Base-by-base conservation (phyloP, 2,113 vertebrate species). In the Varanus komodoensis region DNA sequence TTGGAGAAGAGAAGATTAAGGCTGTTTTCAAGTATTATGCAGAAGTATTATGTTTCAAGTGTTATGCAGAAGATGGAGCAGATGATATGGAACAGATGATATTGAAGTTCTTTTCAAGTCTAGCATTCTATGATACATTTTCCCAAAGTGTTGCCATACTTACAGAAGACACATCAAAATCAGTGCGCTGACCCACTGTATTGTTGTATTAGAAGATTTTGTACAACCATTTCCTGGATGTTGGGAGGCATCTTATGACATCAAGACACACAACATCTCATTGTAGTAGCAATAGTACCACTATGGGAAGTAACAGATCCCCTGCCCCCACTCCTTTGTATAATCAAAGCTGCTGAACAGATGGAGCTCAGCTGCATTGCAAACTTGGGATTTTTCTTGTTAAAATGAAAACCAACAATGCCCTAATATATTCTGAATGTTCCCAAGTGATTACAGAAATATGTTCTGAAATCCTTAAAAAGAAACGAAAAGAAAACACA, bases 291-390 rank as follows among this genome's bases (percentile, higher is more conserved):
- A 1, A 12, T 48, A 6, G 1, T 0, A 8, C 4, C 9, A 38
- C 15, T 69, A 32, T 21, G 48, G 38, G n/a, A 17, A 38, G 81
- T 64, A 50, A 68, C 0, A 1, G 50, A 38, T 27, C 1, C 1
- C 11, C 61, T 19, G 21, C 77, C 54, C 74, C 44, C 29, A 14
- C 75, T 61, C 67, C 32, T 17, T 8, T 84, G 12, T 0, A 0
- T 14, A 4, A 87, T 7, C 7, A 34, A 89, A 80, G 15, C 9
- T 2, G 3, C 34, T 38, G 89, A 73, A 25, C 0, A 9, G 69
- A 1, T 68, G 29, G 64, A 19, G 8, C 21, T 83, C 0, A 0
- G 0, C 67, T 73, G 79, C 38, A 34, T 21, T 0, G 0, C 44
- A n/a, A 78, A 25, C 19, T 48, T 68, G 29, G 52, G 32, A 68